A percentile compares a stretch with the other conserved stretches of the same genome.
phyloP scores from a whole-genome alignment of 2,888 invertebrate species.

The Lamproptera curius region DNA sequence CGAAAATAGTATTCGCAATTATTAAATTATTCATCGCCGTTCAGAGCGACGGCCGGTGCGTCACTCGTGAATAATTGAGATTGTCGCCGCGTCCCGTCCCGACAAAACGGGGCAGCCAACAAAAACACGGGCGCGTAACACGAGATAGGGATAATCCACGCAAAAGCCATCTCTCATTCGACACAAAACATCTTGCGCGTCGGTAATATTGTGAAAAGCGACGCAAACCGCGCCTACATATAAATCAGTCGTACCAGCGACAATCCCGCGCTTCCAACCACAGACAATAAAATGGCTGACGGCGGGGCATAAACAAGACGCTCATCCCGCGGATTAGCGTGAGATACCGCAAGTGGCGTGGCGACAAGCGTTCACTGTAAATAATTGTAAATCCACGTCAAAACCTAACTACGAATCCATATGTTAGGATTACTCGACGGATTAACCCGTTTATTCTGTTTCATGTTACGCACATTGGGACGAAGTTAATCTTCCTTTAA shows the following conservation, averaged over 20 bases:
- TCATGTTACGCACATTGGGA: conserved; percentile 55
- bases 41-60: conserved; percentile 11
- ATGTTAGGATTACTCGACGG: conserved; percentile 69
- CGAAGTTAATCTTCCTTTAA: conserved; percentile 59
- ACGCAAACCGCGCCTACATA: conserved; percentile 41
- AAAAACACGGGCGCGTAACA: conserved; percentile 54
- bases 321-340: conserved; percentile 60
- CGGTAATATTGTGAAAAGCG: conserved; percentile 67
- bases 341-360: conserved; percentile 64
- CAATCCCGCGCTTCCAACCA: conserved; percentile 59
- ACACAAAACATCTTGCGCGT: conserved; percentile 71
- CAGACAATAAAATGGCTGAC: conserved; percentile 64
- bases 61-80: conserved; percentile 24
- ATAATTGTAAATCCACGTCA: conserved; percentile 79
- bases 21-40: conserved; percentile 15
- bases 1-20: conserved; percentile 8
- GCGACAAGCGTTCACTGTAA: conserved; percentile 60
- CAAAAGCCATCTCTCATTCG: conserved; percentile 57
- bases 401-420: conserved; percentile 74
- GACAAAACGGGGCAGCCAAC: conserved; percentile 47
- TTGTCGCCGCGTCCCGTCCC: conserved; percentile 23
- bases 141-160: conserved; percentile 52
- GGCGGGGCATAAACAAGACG: conserved; percentile 64
- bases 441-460: conserved; percentile 71
- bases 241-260: conserved; percentile 59